phyloP scores from a whole-genome alignment of 2,888 invertebrate genomes.

The Chrysina gloriosa region DNA sequence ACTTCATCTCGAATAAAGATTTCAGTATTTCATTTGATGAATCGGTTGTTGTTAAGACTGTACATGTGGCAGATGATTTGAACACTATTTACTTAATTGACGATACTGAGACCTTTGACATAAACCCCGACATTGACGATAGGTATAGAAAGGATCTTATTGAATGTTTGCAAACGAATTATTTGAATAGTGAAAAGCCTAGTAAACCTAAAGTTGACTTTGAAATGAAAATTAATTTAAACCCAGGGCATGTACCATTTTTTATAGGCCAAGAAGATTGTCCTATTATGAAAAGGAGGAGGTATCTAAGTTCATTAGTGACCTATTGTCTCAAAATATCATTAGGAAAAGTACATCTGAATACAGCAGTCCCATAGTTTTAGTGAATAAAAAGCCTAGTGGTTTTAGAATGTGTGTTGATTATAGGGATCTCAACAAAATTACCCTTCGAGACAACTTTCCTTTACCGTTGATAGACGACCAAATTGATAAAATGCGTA shows the following conservation, averaged over 20 bases:
- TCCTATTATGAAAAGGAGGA: constrained; percentile 30
- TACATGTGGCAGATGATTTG: not conserved
- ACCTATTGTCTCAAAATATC: constrained; percentile 16
- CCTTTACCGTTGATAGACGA: constrained; percentile 36
- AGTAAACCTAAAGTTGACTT: not conserved
- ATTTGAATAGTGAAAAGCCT: constrained; percentile 7
- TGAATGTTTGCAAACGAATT: not conserved
- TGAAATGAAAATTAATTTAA: constrained; percentile 23
- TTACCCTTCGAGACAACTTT: constrained; percentile 30
- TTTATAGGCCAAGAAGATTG: constrained; percentile 26
- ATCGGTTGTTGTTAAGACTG: not conserved
- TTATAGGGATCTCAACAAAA: constrained; percentile 38
- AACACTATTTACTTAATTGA: not conserved
- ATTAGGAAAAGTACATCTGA: constrained; percentile 43
- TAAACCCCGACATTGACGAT: constrained; percentile 10
- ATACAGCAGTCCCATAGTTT: constrained; percentile 45
- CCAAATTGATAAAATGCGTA: constrained; percentile 25
- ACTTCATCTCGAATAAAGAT: constrained; percentile 19
- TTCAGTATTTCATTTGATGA: constrained; percentile 8
- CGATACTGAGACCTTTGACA: not conserved
- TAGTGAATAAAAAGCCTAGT: constrained; percentile 46
- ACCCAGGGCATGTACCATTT: constrained; percentile 12
- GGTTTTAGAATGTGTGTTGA: constrained; percentile 46
- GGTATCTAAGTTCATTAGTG: constrained; percentile 23
- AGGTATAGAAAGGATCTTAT: not conserved